A percentile compares a stretch with the other conserved stretches of the same genome.
Evolutionary conservation across 2,888 invertebrate species (phyloP).

Genomic region (Anodontia alba): DNA sequence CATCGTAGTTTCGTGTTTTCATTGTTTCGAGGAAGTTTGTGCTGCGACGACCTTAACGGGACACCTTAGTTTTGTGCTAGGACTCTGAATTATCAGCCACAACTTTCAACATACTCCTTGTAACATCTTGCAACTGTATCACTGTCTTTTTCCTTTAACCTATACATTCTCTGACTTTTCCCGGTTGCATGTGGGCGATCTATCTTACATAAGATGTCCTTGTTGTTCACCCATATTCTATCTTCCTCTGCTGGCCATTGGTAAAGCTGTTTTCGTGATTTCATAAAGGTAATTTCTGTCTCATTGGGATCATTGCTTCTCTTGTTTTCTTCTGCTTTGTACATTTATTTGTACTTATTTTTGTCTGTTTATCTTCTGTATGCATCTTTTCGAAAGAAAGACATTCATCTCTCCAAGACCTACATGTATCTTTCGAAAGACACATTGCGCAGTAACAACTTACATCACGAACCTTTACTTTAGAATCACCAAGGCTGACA

Average conservation of each 20-base stretch:
- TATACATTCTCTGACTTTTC: not conserved
- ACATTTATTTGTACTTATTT: not conserved
- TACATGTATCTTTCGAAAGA: not conserved
- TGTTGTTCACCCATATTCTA: not conserved
- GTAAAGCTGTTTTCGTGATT: not conserved
- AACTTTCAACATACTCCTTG: no score
- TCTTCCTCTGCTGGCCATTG: not conserved
- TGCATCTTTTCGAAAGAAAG: no score
- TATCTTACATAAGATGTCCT: not conserved
- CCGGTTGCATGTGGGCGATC: not conserved
- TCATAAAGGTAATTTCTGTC: not conserved
- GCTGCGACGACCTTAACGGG: no score
- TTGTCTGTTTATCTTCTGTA: not conserved
- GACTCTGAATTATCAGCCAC: no score
- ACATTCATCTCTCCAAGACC: no score
- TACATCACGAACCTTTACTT: slow-evolving; percentile 24
- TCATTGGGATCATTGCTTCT: not conserved
- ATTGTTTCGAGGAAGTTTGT: no score
- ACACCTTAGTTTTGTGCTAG: no score
- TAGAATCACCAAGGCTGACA: slow-evolving; percentile 14
- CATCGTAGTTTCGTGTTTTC: no score
- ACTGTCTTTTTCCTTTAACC: not conserved
- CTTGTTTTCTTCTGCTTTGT: not conserved
- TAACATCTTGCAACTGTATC: not conserved
- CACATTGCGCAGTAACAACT: slow-evolving; percentile 37